phyloP scores from a whole-genome alignment of 2,888 invertebrate species.

The Pilophorus perplexus region DNA sequence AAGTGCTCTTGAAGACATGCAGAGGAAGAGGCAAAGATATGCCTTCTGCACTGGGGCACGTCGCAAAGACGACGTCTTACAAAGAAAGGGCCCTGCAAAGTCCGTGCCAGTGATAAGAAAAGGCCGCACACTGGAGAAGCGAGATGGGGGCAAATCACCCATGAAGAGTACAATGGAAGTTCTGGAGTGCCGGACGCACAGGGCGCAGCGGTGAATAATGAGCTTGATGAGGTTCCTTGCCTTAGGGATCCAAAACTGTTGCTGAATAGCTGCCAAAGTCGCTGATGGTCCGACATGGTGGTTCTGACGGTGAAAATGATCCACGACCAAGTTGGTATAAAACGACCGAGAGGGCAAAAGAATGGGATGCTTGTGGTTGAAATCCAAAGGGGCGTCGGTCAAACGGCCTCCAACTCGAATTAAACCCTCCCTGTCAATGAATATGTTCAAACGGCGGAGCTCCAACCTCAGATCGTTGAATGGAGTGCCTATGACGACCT shows the following conservation, averaged over 20 bases:
- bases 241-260: conserved; percentile 8
- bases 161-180: too few species aligned
- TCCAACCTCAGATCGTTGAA: neutral
- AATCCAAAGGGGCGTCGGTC: too few species aligned
- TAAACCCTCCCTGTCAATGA: conserved; percentile 8
- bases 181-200: conserved; percentile 23
- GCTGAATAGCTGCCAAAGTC: too few species aligned
- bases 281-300: conserved; percentile 4
- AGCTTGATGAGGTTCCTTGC: conserved; percentile 10
- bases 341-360: conserved; percentile 17
- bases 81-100: too few species aligned
- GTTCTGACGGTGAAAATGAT: neutral
- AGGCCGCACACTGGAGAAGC: too few species aligned
- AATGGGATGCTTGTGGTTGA: conserved; percentile 22
- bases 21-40: conserved; percentile 49
- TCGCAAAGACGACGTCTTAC: too few species aligned
- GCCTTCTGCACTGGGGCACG: conserved; percentile 40
- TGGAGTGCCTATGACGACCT: too few species aligned
- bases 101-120: too few species aligned
- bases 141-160: too few species aligned
- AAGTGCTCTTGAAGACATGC: conserved; percentile 42
- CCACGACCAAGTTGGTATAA: conserved; percentile 16
- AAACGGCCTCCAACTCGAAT: too few species aligned
- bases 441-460: conserved; percentile 2
- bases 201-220: conserved; percentile 7